Base-by-base conservation (phyloP, 1,140 invertebrate species). In the Diachasma alloeum region DNA sequence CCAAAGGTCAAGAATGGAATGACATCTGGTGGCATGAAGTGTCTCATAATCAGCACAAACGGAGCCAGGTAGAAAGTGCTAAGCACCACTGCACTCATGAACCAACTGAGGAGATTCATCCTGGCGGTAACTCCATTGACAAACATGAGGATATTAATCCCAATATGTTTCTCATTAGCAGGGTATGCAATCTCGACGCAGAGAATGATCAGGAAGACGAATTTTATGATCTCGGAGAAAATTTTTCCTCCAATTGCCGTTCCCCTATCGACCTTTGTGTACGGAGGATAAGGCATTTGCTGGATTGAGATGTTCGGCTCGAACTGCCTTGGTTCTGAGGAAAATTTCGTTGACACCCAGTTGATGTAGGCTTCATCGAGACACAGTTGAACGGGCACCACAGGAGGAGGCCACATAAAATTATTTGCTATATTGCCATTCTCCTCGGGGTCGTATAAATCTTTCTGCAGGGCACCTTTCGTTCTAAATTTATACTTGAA, bases 201-300 rank as follows among this genome's bases (percentile, higher is more conserved):
- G 17, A 89, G 77, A 73, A 86, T 83, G 72, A 88, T 84, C 44
- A 89, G 72, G 82, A 90, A 89, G 48, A 80, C 79, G 19, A 84
- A 80, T 5, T 82, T 81, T 74, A 84, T 85, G 74, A 88, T 83
- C 48, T 74, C 69, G 66, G 80, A 78, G 26, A 87, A 81, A 26
- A 79, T 74, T 68, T 80, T 36, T 70, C 86, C 86, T 44, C 86
- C 53, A 11, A 79, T 11, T 26, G 56, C 22, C 66, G 85, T 85
- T 4, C 42, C 67, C 6, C 69, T 15, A 74, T 87, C 81, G 37
- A 85, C 78, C 83, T 87, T 75, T 31, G 87, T 77, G 37, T 85
- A 80, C 1, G 87, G 87, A 6, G 87, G 88, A 79, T 86, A 86
- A 4, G 88, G 88, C 88, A 90, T 90, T 85, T 83, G 83, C 81